A percentile compares a stretch with the other conserved stretches of the same genome.
phyloP scores from a whole-genome alignment of 23 tunicate genomes.

The Aplidium turbinatum region DNA sequence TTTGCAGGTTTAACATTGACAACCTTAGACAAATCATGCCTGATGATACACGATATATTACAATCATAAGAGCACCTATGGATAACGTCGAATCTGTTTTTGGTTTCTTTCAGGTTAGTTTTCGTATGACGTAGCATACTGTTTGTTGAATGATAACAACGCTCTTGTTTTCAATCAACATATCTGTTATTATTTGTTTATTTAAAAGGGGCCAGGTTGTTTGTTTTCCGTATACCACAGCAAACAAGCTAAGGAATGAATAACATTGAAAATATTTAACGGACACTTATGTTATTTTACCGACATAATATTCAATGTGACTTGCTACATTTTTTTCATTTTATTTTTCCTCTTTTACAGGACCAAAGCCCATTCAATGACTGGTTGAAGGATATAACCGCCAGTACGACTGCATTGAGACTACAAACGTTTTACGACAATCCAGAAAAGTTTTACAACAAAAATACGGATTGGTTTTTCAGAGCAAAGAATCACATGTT shows the following conservation, averaged over 20 bases:
- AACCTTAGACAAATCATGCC: slow-evolving; percentile 72
- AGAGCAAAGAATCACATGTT: slow-evolving; percentile 98
- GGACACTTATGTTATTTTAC: too few species aligned
- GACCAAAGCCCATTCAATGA: slow-evolving; percentile 98
- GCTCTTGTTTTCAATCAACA: not conserved
- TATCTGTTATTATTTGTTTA: not conserved
- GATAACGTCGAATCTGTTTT: slow-evolving; percentile 99
- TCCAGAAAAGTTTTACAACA: slow-evolving; percentile 84
- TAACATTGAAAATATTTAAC: too few species aligned
- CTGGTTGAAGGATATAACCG: slow-evolving; percentile 87
- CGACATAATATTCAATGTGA: too few species aligned
- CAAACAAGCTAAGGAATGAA: too few species aligned
- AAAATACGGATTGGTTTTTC: slow-evolving; percentile 98
- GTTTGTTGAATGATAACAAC: not conserved
- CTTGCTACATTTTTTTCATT: not conserved
- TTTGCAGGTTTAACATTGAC: slow-evolving; percentile 80
- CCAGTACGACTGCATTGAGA: slow-evolving; percentile 82
- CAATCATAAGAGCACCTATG: slow-evolving; percentile 95
- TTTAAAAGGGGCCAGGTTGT: too few species aligned
- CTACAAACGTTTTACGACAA: slow-evolving; percentile 93
- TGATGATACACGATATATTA: slow-evolving; percentile 80
- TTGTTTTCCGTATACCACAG: too few species aligned
- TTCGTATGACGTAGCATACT: not conserved
- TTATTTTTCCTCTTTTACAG: slow-evolving; percentile 32
- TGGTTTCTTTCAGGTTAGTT: slow-evolving; percentile 89